Evolutionary conservation across 2,113 vertebrate species (phyloP), one percentile per base, ranked within the genome.

Genomic region (Caloenas nicobarica): DNA sequence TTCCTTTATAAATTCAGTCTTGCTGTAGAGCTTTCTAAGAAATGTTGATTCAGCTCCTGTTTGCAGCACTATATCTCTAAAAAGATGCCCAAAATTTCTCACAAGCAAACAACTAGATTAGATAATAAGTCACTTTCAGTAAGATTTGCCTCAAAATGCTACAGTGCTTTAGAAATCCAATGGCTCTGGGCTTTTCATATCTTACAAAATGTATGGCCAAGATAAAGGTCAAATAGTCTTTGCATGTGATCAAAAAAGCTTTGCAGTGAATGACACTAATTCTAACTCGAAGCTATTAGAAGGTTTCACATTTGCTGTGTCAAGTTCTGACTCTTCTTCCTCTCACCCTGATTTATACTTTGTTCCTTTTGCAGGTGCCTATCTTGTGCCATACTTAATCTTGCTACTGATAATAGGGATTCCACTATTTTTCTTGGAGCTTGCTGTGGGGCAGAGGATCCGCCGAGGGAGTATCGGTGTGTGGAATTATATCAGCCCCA

Each of bases 401-500:
- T 97, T 99, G 70, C 98, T 99, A 57, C 74, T 99, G 82, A 50
- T 99, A 96, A 99, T 99, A 91, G 99, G 99, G 62, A 99, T 99
- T 97, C 99, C 99, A 13, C 98, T 99, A 60, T 99, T 99, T 97
- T 99, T 99, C 97, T 96, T 99, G 99, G 99, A 99, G 97, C 99
- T 99, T 79, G 98, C 99, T 5, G 99, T 99, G 29, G 99, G 99
- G 21, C 99, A 99, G 96, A 98, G 99, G 88, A 99, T 99, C 93
- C 98, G 99, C 29, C 96, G 98, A 87, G 99, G 99, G 84, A 99
- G 99, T 97, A 99, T 99, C 85, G 99, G 99, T 23, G 99, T 99
- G 29, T 99, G 99, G 99, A 99, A 99, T 98, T 99, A 99, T 68
- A 99, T 99, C 97, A 99, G 99, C 96, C 99, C 99, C 61, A 99